A percentile compares a stretch with the other conserved stretches of the same genome.
Conservation (phyloP, 2,888 invertebrate genomes). For the Nomada goodeniana region DNA sequence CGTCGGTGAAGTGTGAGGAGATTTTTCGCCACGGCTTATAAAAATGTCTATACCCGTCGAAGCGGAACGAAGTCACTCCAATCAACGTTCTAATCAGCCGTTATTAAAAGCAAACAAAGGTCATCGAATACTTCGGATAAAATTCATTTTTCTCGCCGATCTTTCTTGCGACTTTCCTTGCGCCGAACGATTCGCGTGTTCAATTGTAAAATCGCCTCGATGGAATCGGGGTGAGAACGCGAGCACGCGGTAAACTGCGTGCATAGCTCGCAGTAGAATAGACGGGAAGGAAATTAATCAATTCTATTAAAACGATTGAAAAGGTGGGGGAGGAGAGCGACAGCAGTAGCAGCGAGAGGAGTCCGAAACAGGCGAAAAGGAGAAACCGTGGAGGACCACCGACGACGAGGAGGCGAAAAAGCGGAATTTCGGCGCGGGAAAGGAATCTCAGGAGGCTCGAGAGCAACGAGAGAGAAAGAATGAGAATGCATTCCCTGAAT, state of each 20-base stretch:
- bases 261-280: too few species aligned
- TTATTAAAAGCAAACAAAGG: neutral
- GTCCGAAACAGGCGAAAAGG: slow-evolving; percentile 83
- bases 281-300: neutral
- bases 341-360: slow-evolving; percentile 83
- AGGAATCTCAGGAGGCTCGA: slow-evolving; percentile 94
- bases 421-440: slow-evolving; percentile 92
- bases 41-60: neutral
- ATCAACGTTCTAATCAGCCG: neutral
- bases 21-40: neutral
- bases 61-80: neutral
- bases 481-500: slow-evolving; percentile 96
- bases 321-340: slow-evolving; percentile 83
- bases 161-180: neutral
- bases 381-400: slow-evolving; percentile 81
- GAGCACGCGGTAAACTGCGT: neutral
- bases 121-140: neutral
- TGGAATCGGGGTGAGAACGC: neutral
- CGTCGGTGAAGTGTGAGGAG: neutral
- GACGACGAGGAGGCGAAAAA: slow-evolving; percentile 88
- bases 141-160: neutral
- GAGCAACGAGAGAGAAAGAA: slow-evolving; percentile 95
- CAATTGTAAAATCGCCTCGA: too few species aligned
- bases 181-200: neutral
- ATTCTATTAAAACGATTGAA: slow-evolving; percentile 26